Evolutionary conservation across 2,888 invertebrate genomes (phyloP), one percentile per base, ranked within the genome.

Genomic region (Digitonthophagus gazella): DNA sequence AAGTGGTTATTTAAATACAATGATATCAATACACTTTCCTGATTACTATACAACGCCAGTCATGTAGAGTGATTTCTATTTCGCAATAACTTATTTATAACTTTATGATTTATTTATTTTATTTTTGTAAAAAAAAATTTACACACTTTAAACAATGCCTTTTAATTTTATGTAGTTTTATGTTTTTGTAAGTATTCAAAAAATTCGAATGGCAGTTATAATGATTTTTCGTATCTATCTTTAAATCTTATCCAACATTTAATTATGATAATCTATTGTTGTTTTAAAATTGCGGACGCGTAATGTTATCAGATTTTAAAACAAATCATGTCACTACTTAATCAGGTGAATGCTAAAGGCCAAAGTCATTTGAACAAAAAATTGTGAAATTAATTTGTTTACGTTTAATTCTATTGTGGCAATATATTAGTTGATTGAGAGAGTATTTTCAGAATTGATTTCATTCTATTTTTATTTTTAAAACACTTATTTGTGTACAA

Each of bases 1-100:
- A 61, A 61, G 61, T n/a, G 61, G n/a, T 61, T 15, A 19, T 61
- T 61, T 61, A 18, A 20, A 61, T 61, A 19, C 14, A 61, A 61
- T 18, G 61, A 61, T 61, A 61, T 61, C 61, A 61, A 61, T 18
- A 19, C 61, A 61, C 61, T 15, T 61, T 61, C 18, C 61, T 18
- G 15, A 19, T 8, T 61, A 18, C n/a, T 19, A 8, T 2, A 15
- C n/a, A n/a, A 19, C 6, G 11, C 18, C 8, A 58, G 15, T 58
- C 8, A 15, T 1, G 5, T 16, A 58, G 58, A 58, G 2, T 58
- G 11, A 16, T 58, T 44, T 44, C 28, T 44, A 44, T 5, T 1
- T 44, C 3, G 28, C 28, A 44, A 44, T 44, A 44, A 44, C 28
- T 44, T 6, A 2, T 44, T 44, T 8, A n/a, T n/a, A n/a, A n/a